Conservation (phyloP, 35 echinoderm and acorn worm species). For the Lytechinus variegatus region DNA sequence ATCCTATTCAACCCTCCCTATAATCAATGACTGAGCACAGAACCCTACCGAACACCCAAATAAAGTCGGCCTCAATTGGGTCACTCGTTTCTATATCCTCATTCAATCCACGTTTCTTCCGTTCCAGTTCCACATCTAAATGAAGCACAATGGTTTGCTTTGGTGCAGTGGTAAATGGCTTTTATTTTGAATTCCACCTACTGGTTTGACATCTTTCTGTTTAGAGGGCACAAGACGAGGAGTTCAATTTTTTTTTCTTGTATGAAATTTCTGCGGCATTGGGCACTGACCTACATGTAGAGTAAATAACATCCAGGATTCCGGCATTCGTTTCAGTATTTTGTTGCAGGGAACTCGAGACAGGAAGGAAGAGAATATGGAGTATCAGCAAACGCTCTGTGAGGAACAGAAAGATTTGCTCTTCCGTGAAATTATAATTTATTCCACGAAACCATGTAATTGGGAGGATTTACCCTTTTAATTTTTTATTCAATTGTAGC, state of each 20-base stretch:
- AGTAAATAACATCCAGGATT: neutral
- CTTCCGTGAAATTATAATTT: neutral
- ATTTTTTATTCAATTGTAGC: neutral
- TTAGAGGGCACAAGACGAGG: neutral
- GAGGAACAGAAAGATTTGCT: neutral
- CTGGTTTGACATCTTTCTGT: neutral
- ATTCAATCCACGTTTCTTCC: neutral
- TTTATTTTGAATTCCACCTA: neutral
- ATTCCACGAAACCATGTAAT: neutral
- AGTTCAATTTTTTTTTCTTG: neutral
- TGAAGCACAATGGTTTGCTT: neutral
- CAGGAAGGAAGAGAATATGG: neutral
- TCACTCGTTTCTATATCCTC: neutral
- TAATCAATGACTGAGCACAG: neutral
- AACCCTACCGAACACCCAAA: neutral
- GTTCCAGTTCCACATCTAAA: slow-evolving; percentile 27
- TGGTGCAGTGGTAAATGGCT: neutral
- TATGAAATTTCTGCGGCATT: neutral
- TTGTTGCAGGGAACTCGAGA: neutral
- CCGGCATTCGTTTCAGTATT: neutral
- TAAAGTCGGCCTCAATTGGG: neutral
- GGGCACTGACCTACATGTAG: neutral
- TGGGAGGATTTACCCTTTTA: neutral
- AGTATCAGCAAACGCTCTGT: neutral
- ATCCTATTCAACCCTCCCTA: neutral